Evolutionary conservation across 2,797 vertebrate genomes (phyloP), one percentile per base, ranked within the genome.

Genomic region (Gymnodraco acuticeps): DNA sequence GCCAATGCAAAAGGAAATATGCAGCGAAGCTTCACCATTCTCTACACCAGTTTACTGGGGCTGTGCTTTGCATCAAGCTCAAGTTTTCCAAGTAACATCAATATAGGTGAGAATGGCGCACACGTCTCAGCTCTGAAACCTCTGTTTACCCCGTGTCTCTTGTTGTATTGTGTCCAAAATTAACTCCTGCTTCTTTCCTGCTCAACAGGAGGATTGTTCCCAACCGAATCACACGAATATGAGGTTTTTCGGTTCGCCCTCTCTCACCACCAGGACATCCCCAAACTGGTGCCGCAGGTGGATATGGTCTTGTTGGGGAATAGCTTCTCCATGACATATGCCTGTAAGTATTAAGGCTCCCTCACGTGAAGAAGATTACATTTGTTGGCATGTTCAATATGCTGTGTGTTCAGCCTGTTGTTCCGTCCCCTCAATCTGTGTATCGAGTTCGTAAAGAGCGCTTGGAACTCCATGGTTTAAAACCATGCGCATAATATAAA

Each of bases 1-100:
- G 96, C 98, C 96, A 97, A 99, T 98, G 97, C 97, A 97, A 99
- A 96, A 95, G 96, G 96, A 97, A 98, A 98, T 98, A 99, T 99
- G 98, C 97, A 96, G 97, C 96, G 96, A 96, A 97, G 97, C 96
- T 93, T 99, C 96, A 95, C 95, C 96, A 96, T 99, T 96, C 96
- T 99, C 95, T 98, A 95, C 96, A 97, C 97, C 97, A 94, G 98
- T 95, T 97, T 99, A 94, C 96, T 99, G 96, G 97, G 97, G 95
- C 95, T 97, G 94, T 98, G 97, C 95, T 96, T 98, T 93, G 97
- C 96, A 95, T 97, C 97, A 85, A 98, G 96, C 94, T 96, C 97
- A 95, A 99, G 97, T 99, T 99, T 99, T 85, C 98, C 98, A 96
- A 99, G 97, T 96, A 98, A 97, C 91, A 99, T 99, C 95, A 98